A percentile compares a stretch with the other conserved stretches of the same genome.
Conservation (phyloP, 2,797 vertebrate species). For the Pangasius krempfi region DNA sequence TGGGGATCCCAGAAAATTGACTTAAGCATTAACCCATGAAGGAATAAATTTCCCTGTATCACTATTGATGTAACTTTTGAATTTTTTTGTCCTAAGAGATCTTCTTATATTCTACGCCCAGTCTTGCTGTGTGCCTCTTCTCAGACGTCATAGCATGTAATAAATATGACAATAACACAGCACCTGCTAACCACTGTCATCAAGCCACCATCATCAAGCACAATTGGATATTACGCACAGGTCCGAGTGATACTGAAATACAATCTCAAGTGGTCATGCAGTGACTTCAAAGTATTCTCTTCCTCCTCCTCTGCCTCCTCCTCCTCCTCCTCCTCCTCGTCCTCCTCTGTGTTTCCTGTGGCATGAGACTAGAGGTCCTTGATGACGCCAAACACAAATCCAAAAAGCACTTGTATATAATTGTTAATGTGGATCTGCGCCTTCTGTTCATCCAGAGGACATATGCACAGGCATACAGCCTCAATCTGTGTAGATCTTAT, state of each 20-base stretch:
- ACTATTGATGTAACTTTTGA: background rate
- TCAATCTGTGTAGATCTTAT: background rate
- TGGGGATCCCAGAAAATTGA: background rate
- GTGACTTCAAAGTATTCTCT: conserved; percentile 9
- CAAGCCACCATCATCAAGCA: background rate
- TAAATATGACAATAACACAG: background rate
- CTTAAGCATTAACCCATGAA: background rate
- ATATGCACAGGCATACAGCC: background rate
- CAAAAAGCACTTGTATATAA: background rate
- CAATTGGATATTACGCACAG: background rate
- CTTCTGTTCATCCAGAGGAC: background rate
- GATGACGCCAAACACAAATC: conserved; percentile 17
- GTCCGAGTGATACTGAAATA: background rate
- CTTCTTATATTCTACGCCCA: background rate
- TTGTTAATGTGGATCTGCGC: background rate
- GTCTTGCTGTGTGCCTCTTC: background rate
- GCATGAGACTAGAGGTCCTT: conserved; percentile 1
- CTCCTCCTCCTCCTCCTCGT: background rate
- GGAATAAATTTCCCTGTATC: background rate
- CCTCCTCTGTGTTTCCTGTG: background rate
- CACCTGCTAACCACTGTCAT: background rate
- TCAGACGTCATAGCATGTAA: background rate
- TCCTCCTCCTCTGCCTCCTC: background rate
- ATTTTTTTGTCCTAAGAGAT: background rate
- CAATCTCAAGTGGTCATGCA: conserved; percentile 16